phyloP scores from a whole-genome alignment of 2,888 invertebrate genomes.

The Volucella zonaria region DNA sequence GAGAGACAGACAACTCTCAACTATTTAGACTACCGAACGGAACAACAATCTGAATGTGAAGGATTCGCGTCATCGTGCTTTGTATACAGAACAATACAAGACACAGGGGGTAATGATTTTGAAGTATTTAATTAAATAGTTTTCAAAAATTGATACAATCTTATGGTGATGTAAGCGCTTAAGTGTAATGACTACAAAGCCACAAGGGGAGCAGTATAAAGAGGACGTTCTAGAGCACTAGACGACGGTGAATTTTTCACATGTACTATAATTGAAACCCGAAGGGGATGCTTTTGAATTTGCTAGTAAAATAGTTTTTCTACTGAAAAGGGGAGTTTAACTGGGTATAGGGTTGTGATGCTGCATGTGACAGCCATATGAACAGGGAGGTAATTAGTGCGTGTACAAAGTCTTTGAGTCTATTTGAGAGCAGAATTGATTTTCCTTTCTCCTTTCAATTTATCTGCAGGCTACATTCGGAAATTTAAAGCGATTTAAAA shows the following conservation, averaged over 20 bases:
- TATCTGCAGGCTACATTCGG: neutral
- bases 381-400: conserved; percentile 48
- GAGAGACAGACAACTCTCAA: conserved; percentile 40
- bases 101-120: neutral
- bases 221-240: neutral
- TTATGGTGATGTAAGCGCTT: conserved; percentile 24
- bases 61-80: conserved; percentile 16
- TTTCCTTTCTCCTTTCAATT: neutral
- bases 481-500: neutral
- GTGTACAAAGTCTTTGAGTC: conserved; percentile 28
- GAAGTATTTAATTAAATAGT: conserved; percentile 66
- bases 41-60: neutral
- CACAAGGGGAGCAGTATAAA: neutral
- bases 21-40: conserved; percentile 9
- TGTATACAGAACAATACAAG: neutral
- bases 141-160: conserved; percentile 51
- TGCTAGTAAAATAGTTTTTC: conserved; percentile 47
- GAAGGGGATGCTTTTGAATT: conserved; percentile 10
- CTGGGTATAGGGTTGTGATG: neutral
- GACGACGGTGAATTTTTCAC: neutral
- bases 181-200: conserved; percentile 20
- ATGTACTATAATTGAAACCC: conserved; percentile 23
- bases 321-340: neutral
- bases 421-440: conserved; percentile 16
- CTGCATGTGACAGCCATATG: conserved; percentile 51